Percentiles rank a stretch among this genome's conserved stretches.
Conservation (phyloP, 2,797 vertebrate species). For the Micropoecilia bifurca region DNA sequence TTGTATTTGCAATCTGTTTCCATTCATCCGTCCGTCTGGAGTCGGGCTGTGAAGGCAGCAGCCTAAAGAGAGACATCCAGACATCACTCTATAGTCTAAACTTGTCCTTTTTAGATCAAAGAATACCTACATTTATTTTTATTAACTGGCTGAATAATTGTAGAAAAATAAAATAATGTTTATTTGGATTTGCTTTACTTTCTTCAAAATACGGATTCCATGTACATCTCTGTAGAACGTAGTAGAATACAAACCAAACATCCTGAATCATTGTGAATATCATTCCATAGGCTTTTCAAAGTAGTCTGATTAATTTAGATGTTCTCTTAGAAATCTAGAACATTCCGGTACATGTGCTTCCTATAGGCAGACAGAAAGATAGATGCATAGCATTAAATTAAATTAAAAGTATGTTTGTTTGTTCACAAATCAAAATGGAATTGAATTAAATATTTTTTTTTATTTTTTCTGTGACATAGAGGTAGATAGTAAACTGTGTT, state of each 20-base stretch:
- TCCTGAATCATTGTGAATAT: background rate
- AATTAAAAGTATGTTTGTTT: too few relatives aligned
- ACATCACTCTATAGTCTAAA: background rate
- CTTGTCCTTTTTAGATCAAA: background rate
- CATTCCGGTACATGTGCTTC: background rate
- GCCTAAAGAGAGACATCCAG: background rate
- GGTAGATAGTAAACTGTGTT: too few relatives aligned
- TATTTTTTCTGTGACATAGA: too few relatives aligned
- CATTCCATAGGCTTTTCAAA: background rate
- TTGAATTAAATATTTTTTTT: too few relatives aligned
- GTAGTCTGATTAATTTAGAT: background rate
- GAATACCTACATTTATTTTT: background rate
- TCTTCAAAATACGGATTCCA: background rate
- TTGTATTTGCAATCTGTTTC: background rate
- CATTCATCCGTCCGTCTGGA: background rate
- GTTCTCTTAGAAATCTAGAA: background rate
- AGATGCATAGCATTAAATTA: background rate
- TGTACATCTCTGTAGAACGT: background rate
- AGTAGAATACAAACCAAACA: background rate
- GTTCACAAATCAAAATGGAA: too few relatives aligned
- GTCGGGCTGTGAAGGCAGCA: too few relatives aligned
- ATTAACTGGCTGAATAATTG: background rate
- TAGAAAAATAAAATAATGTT: background rate
- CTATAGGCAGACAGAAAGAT: background rate
- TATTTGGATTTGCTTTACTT: background rate